These are phyloP conservation scores for Sitophilus oryzae DNA, from an alignment of 1,140 invertebrate genomes.

Conservation along the genomic window DNA sequence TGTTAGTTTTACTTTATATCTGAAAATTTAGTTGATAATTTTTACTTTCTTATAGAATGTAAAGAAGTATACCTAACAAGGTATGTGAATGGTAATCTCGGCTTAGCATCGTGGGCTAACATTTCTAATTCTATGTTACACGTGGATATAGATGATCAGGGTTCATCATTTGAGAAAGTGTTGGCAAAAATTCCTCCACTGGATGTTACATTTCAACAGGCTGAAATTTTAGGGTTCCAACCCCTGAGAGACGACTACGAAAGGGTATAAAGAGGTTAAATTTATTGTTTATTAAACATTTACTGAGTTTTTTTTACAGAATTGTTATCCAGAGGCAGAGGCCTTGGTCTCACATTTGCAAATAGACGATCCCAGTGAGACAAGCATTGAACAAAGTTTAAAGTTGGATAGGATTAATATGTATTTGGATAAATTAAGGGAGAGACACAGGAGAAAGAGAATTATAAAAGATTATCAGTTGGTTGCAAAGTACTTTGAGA, in stretches of 20 bases:
- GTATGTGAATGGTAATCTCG: slow-evolving; percentile 86
- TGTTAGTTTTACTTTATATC: not conserved
- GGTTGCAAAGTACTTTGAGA: slow-evolving; percentile 71
- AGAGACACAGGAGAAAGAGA: slow-evolving; percentile 80
- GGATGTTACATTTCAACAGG: slow-evolving; percentile 76
- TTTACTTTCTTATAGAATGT: slow-evolving; percentile 58
- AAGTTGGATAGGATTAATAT: slow-evolving; percentile 82
- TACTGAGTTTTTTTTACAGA: slow-evolving; percentile 49
- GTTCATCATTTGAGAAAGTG: slow-evolving; percentile 70
- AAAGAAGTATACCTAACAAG: slow-evolving; percentile 87
- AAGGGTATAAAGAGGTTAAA: slow-evolving; percentile 51
- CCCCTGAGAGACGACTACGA: slow-evolving; percentile 94
- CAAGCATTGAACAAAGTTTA: slow-evolving; percentile 78
- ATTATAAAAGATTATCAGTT: slow-evolving; percentile 82
- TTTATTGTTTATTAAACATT: not conserved
- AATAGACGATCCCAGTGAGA: slow-evolving; percentile 72
- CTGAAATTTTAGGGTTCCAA: slow-evolving; percentile 88
- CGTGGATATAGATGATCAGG: slow-evolving; percentile 74
- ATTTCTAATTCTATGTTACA: slow-evolving; percentile 58
- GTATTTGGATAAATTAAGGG: slow-evolving; percentile 77
- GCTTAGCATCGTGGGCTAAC: slow-evolving; percentile 74
- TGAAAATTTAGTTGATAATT: not conserved
- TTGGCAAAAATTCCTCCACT: slow-evolving; percentile 67
- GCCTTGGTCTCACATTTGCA: slow-evolving; percentile 77
- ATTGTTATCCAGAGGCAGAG: slow-evolving; percentile 90